Conservation (phyloP, 2,113 vertebrate species). For the Piprites chloris region DNA sequence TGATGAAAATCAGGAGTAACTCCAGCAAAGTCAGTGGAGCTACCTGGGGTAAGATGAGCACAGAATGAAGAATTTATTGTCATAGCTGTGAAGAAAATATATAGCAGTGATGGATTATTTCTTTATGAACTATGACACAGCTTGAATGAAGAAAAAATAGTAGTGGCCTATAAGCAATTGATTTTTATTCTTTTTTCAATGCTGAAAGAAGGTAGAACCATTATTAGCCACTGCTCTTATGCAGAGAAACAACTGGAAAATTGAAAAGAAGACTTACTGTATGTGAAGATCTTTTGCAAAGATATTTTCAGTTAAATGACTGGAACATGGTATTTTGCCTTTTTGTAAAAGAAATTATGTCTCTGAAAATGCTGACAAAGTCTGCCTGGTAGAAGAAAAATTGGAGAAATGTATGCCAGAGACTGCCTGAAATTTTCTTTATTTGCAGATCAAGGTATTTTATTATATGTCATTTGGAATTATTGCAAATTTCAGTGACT, state of each 20-base stretch:
- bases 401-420: not conserved
- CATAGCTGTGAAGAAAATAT: conserved; percentile 1
- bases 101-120: conserved; percentile 29
- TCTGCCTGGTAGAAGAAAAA: not conserved
- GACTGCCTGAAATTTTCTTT: not conserved
- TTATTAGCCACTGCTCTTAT: conserved; percentile 2
- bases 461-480: not conserved
- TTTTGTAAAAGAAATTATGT: not conserved
- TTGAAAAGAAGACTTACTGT: not conserved
- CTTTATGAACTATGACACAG: not conserved
- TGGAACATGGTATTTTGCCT: conserved; percentile 4
- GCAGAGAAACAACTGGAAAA: not conserved
- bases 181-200: not conserved
- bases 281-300: conserved; percentile 13
- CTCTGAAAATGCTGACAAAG: not conserved
- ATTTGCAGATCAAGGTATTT: not conserved
- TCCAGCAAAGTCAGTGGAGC: not conserved
- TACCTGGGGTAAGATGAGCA: not conserved
- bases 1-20: not conserved
- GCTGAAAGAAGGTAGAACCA: not conserved
- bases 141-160: conserved; percentile 11
- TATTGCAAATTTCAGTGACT: not conserved
- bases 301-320: conserved; percentile 17
- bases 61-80: conserved; percentile 33
- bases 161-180: not conserved